Conservation (phyloP, 2,888 invertebrate genomes). For the Scaptomyza cyrtandrae region DNA sequence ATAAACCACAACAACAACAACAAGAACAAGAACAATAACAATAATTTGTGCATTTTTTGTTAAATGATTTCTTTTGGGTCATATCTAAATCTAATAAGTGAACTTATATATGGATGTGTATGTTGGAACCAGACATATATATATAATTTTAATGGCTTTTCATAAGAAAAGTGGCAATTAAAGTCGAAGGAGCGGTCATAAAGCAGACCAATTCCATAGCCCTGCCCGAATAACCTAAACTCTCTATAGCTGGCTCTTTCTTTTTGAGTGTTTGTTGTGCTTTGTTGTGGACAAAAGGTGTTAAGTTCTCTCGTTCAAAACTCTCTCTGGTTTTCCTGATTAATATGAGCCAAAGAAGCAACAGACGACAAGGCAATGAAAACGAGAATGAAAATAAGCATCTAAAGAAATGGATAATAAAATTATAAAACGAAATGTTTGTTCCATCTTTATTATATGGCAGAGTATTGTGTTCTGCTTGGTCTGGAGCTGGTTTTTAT, state of each 20-base stretch:
- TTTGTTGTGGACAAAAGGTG: slow-evolving; percentile 75
- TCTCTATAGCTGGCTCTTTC: not conserved
- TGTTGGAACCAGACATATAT: slow-evolving; percentile 13
- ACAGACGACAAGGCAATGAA: slow-evolving; percentile 58
- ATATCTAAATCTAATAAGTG: slow-evolving; percentile 72
- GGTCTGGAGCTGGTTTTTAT: slow-evolving; percentile 32
- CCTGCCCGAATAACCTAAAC: slow-evolving; percentile 14
- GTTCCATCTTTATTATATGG: slow-evolving; percentile 51
- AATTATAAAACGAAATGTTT: slow-evolving; percentile 71
- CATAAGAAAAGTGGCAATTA: slow-evolving; percentile 69
- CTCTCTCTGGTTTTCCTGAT: slow-evolving; percentile 51
- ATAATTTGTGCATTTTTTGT: slow-evolving; percentile 63
- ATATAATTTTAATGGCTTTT: slow-evolving; percentile 73
- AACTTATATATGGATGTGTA: slow-evolving; percentile 40
- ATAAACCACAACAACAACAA: slow-evolving; percentile 25
- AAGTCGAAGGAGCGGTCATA: slow-evolving; percentile 67
- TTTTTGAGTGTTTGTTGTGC: slow-evolving; percentile 12
- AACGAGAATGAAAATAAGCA: slow-evolving; percentile 47
- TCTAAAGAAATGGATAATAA: slow-evolving; percentile 62
- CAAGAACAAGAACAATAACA: slow-evolving; percentile 37
- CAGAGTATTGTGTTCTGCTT: slow-evolving; percentile 25
- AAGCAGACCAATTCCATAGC: slow-evolving; percentile 57
- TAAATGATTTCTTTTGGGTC: slow-evolving; percentile 66
- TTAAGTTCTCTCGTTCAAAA: slow-evolving; percentile 61
- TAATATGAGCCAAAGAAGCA: slow-evolving; percentile 54